Base-by-base conservation (phyloP, 2,888 invertebrate species). In the Acronicta psi region DNA sequence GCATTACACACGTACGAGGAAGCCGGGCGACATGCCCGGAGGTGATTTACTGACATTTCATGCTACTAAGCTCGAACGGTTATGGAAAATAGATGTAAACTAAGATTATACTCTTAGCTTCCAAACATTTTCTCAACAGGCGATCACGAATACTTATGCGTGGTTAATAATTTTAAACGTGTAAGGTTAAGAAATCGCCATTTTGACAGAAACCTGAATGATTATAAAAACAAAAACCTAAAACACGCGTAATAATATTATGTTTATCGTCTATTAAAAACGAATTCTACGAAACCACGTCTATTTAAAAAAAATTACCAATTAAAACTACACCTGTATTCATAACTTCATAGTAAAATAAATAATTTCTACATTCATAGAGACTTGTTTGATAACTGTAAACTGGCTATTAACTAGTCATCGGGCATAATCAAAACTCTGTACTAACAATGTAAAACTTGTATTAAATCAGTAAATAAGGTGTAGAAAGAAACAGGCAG, bases 1-100 rank as follows among this genome's bases (percentile, higher is more conserved):
- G 84, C 91, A 87, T 91, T 91, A 89, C 91, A 90, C 93, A 93
- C 93, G 93, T 93, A 85, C 93, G 83, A 91, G 92, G 91, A 92
- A 92, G 85, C 88, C 65, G 79, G 76, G 89, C 91, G 92, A 92
- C 92, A 92, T 80, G 89, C 85, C 81, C 83, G 77, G 79, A 83
- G 83, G 80, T 90, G 90, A 93, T 92, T 93, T 92, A 92, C 89
- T 83, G 81, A 81, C 81, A 82, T 86, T 86, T 84, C 83, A 79
- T 78, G 77, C 75, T 62, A 68, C 75, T 76, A 73, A 73, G 67
- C 75, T 66, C 51, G 69, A 68, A 71, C 69, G 75, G 67, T 78
- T 81, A 77, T 75, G 75, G 77, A 78, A 77, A 75, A 73, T 80
- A 75, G 73, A 80, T 68, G 75, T 75, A 70, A 77, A 77, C 73